Base-by-base conservation (phyloP, 1,140 invertebrate genomes). In the Drosophila murphyi region DNA sequence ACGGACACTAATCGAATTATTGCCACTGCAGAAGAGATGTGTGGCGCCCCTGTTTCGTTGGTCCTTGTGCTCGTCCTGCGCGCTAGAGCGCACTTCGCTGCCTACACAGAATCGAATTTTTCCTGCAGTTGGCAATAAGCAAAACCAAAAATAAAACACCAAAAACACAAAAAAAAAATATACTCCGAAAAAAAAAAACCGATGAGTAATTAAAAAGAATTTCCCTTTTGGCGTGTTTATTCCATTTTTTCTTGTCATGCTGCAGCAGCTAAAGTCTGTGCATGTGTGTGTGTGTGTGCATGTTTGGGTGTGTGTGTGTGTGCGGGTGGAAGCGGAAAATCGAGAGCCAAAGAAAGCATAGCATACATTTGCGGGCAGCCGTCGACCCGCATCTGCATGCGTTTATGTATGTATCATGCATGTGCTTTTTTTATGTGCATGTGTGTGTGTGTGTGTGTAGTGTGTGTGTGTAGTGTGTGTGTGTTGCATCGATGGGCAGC, bases 1-100 rank as follows among this genome's bases (percentile, higher is more conserved):
- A 83, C 81, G 64, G 82, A 74, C 85, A 89, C 85, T 89, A 89
- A 89, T 89, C 85, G 85, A 89, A 89, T 89, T 89, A 89, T 89
- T 89, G 80, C 85, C 85, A 89, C 78, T 89, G 85, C 85, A 89
- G 69, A 89, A 80, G 80, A 86, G 71, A 75, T 59, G 37, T 10
- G 43, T 32, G 2, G 20, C 20, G 59, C 62, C 45, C 29, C 12
- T 69, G 39, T 37, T 20, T 20, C n/a, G 55, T 67, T 73, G 48
- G 35, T 62, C 32, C 35, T 57, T 5, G 59, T 43, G 52, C 54
- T 63, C 52, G 68, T 75, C 67, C 68, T 75, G 72, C 72, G 65
- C 72, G 57, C 71, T 72, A 52, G 20, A 65, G 64, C 63, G 71
- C 71, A 61, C 56, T 64, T 41, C 54, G 71, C 72, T 71, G 73